Base-by-base conservation (phyloP, 1,140 invertebrate species). In the Leguminivora glycinivorella region DNA sequence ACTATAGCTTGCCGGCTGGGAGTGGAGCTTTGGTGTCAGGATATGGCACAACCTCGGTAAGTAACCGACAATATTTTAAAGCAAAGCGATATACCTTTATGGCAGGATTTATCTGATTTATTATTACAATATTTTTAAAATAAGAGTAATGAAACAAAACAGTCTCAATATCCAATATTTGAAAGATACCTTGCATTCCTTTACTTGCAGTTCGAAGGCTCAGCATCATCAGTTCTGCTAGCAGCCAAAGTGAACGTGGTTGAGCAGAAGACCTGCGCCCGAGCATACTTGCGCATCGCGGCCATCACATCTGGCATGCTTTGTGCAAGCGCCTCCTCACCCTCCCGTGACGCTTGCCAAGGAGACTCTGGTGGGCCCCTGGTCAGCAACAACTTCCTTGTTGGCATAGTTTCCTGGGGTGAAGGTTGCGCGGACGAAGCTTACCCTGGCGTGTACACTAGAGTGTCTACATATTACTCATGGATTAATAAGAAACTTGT, bases 371-470 rank as follows among this genome's bases (percentile, higher is more conserved):
- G 95, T 29, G 94, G 95, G 4, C 94, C 94, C 4, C 80, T 94
- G 1, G 93, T 94, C 0, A 73, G 85, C 1, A 72, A 89, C n/a
- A 89, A 89, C 1, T 75, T 84, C 40, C 79, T 94, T 1, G 87
- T 93, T 47, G 96, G 95, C 31, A 89, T 96, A 14, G 94, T 95
- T 0, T 96, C 95, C 1, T 96, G 94, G 93, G 96, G 96, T 2
- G 91, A 93, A 74, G 94, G 94, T 1, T 97, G 96, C 82, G 96
- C 93, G 0, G 88, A 94, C 43, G 82, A 93, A 0, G 91, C 92
- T 1, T 95, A 94, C 82, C 96, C 96, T 2, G 96, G 96, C 12
- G 95, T 97, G 0, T 97, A 97, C 81, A 96, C 96, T 0, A 93
- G 94, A 73, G 94, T 97, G 1, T 94, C 95, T 6, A 67, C 74